A percentile compares a stretch with the other conserved stretches of the same genome.
These are phyloP conservation scores for Prunella fulvescens DNA, from an alignment of 2,113 vertebrate species.

Conservation along the genomic window DNA sequence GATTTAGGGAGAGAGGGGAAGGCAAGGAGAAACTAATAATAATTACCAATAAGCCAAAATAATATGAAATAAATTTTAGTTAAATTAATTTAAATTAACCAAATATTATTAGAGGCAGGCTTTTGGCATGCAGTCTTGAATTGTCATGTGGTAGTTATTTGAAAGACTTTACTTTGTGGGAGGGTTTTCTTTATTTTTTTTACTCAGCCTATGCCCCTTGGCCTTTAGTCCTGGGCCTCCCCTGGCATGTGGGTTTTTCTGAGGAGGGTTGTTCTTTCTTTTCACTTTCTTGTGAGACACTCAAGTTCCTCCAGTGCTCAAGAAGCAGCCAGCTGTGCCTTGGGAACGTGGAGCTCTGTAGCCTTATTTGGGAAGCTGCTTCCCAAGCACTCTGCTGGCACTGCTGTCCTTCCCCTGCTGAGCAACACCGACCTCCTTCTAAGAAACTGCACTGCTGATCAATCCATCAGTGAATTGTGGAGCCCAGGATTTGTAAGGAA, in stretches of 20 bases:
- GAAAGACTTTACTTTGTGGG: background rate
- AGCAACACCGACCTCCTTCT: background rate
- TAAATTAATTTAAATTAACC: background rate
- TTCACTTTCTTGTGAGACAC: background rate
- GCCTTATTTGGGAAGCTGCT: conserved; percentile 48
- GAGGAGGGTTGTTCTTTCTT: background rate
- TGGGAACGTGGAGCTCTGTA: background rate
- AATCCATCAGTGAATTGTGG: rapidly evolving
- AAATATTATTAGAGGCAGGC: background rate
- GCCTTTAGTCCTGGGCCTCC: background rate
- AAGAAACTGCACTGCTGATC: background rate
- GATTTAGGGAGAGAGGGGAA: background rate
- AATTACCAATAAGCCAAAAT: background rate
- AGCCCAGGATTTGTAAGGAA: background rate
- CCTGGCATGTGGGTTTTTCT: background rate
- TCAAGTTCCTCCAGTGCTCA: background rate
- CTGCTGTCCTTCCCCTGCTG: rapidly evolving
- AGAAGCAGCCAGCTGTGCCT: background rate
- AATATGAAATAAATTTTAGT: background rate
- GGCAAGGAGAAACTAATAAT: background rate
- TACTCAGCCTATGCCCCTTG: background rate
- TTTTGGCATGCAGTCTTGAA: background rate
- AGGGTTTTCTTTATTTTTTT: background rate
- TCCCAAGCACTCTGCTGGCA: rapidly evolving
- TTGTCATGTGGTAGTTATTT: background rate